Conservation (phyloP, 2,797 vertebrate genomes). For the Gymnocypris eckloni region DNA sequence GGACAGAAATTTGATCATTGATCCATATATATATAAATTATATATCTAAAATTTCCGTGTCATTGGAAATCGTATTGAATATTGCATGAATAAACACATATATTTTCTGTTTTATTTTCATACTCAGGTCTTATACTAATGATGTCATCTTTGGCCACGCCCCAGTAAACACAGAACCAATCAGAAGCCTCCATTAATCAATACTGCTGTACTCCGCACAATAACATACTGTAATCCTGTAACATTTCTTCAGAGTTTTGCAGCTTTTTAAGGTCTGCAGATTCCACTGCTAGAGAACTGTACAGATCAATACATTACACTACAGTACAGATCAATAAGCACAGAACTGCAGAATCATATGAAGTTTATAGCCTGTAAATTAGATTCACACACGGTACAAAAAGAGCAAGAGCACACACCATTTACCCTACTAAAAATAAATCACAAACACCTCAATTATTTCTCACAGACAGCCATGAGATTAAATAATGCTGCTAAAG, state of each 20-base stretch:
- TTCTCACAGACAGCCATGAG: neutral
- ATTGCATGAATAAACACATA: neutral
- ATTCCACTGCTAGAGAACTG: neutral
- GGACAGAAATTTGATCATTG: no score
- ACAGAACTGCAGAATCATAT: conserved; percentile 15
- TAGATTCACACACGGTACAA: conserved; percentile 4
- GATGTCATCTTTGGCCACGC: neutral
- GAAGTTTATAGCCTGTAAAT: conserved; percentile 20
- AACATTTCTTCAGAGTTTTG: neutral
- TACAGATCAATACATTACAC: conserved; percentile 23
- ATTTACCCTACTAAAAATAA: neutral
- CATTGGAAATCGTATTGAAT: no score
- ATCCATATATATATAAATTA: neutral
- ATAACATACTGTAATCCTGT: neutral
- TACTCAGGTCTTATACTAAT: conserved; percentile 9
- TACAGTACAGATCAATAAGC: conserved; percentile 24
- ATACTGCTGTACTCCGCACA: conserved; percentile 12
- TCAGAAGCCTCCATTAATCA: conserved; percentile 9
- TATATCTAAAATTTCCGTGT: neutral
- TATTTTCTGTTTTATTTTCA: neutral
- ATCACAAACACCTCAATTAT: neutral
- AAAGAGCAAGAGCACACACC: neutral
- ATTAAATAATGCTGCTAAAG: neutral
- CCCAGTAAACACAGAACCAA: conserved; percentile 25
- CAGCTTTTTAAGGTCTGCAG: neutral